Evolutionary conservation across 2,113 vertebrate genomes (phyloP), one percentile per base, ranked within the genome.

Genomic region (Rutilus rutilus): DNA sequence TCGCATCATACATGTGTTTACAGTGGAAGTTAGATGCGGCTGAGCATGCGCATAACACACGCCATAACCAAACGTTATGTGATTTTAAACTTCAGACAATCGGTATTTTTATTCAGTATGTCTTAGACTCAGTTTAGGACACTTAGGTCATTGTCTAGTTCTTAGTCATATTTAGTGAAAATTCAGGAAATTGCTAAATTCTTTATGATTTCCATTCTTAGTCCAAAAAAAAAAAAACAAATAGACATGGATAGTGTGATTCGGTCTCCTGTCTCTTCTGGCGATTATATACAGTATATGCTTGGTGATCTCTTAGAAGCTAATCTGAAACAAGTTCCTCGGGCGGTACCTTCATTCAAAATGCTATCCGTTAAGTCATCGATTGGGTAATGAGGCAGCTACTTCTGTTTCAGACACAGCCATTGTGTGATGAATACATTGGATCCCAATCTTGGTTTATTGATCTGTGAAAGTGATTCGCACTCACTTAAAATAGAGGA

Each of bases 391-490:
- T 6, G 10, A 33, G 50, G 50, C 4, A 21, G 4, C 4, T 77
- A 17, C 17, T 36, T 54, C 17, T 33, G 27, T 54, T 78, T 78
- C 17, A 8, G 75, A 77, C 67, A 69, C 65, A 23, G 9, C 33
- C 33, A 12, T 71, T 12, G 21, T 23, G 67, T 27, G 6, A 54
- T 71, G 11, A 86, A 57, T 50, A 36, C 73, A 85, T 64, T 47
- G n/a, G 76, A 82, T 36, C 50, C 27, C 2, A 47, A 36, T 62
- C 54, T 17, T 30, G 65, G 60, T 62, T 30, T 69, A 84, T 87
- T 59, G 69, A 67, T 88, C 23, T 4, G 8, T 59, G 52, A 67
- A 42, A 57, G 62, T 33, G 73, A 50, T 71, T 86, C 82, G 39
- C 54, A 75, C 73, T 78, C 19, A 23, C 59, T 77, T 21, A 54